Conservation (phyloP, 1,140 invertebrate genomes). For the Chironomus tepperi region DNA sequence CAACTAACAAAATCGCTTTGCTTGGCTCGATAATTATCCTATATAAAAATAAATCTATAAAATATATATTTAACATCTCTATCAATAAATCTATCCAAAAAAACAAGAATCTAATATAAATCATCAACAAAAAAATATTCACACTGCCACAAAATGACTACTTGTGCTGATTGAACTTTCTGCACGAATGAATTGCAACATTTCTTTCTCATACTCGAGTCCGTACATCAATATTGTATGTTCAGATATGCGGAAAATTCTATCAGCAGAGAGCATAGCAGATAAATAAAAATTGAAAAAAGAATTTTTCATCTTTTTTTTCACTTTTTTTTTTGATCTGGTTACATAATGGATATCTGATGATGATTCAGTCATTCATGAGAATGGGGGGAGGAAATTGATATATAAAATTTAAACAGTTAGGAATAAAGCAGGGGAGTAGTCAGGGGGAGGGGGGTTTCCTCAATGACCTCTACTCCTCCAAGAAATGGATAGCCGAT, state of each 20-base stretch:
- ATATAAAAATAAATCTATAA: neutral
- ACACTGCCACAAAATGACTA: neutral
- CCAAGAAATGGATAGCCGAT: no score
- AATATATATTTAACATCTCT: neutral
- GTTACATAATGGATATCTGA: neutral
- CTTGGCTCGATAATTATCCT: slow-evolving; percentile 21
- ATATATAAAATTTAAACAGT: no score
- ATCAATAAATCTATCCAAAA: neutral
- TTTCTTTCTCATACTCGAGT: neutral
- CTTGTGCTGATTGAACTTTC: slow-evolving; percentile 12
- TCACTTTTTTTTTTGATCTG: neutral
- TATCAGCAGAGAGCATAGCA: neutral
- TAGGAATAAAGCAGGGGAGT: no score
- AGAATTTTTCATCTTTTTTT: no score
- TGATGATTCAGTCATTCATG: neutral
- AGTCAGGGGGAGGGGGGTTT: no score
- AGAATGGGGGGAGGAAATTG: neutral
- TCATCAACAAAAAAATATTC: no score
- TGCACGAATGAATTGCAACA: neutral
- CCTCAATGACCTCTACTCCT: no score
- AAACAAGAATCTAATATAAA: no score
- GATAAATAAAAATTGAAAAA: neutral
- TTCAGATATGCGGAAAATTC: neutral
- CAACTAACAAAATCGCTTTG: neutral
- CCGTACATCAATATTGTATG: neutral